Percentiles rank a stretch among this genome's conserved stretches.
These are phyloP conservation scores for Luperina nickerlii DNA, from an alignment of 2,888 invertebrate genomes.

Conservation along the genomic window DNA sequence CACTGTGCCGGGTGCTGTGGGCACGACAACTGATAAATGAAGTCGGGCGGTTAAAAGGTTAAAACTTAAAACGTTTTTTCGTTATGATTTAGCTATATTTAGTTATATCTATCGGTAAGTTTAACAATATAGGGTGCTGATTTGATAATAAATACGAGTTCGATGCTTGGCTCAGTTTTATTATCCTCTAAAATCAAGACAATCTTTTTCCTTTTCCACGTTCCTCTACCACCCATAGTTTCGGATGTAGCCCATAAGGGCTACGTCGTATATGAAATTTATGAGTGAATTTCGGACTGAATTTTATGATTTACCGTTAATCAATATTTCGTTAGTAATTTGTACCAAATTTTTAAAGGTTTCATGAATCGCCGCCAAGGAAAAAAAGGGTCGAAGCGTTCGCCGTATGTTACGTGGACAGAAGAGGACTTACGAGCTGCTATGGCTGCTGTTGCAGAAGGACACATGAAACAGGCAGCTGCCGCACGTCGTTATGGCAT, in stretches of 20 bases:
- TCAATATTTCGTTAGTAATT: neutral
- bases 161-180: neutral
- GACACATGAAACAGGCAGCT: conserved; percentile 1
- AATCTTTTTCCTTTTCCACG: neutral
- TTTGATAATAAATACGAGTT: neutral
- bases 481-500: conserved; percentile 16
- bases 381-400: neutral
- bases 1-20: no score
- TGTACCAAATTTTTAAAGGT: neutral
- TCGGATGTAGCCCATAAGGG: neutral
- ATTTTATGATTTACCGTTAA: neutral
- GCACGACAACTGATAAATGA: no score
- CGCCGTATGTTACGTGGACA: conserved; percentile 20
- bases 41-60: no score
- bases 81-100: neutral
- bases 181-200: no score
- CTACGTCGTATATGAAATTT: no score
- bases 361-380: neutral
- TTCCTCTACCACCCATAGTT: neutral
- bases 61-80: neutral
- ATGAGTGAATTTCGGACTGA: neutral
- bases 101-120: neutral
- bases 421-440: conserved; percentile 33
- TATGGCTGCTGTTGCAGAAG: conserved; percentile 5
- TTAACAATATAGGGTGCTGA: neutral